A percentile compares a stretch with the other conserved stretches of the same genome.
These are phyloP conservation scores for Acanthosepion lycidas DNA, from an alignment of 2,888 invertebrate species.

Conservation along the genomic window DNA sequence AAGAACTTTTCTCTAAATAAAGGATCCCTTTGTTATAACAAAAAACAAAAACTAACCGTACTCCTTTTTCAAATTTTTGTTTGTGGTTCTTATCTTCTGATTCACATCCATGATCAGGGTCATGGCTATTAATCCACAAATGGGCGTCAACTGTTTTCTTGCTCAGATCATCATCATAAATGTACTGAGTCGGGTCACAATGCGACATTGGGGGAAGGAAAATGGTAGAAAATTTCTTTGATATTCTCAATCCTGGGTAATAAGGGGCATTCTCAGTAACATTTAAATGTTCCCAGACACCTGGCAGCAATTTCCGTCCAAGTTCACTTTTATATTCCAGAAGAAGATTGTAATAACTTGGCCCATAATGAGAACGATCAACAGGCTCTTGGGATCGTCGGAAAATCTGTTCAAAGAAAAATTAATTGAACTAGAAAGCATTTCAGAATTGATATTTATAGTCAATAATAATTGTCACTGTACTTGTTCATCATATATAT, in stretches of 20 bases:
- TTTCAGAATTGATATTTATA: neutral
- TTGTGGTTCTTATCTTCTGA: conserved; percentile 49
- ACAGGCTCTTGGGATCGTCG: conserved; percentile 72
- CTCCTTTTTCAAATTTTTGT: conserved; percentile 73
- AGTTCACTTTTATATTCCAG: conserved; percentile 73
- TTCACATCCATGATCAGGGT: conserved; percentile 69
- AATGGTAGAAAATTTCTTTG: conserved; percentile 74
- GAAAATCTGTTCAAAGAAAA: conserved; percentile 66
- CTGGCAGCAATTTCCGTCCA: conserved; percentile 62
- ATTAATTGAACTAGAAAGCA: neutral
- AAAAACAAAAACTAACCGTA: conserved; percentile 63
- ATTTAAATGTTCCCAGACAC: conserved; percentile 70
- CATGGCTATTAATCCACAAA: conserved; percentile 72
- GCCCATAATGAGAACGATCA: conserved; percentile 64
- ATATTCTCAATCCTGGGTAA: conserved; percentile 72
- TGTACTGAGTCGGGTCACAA: conserved; percentile 75
- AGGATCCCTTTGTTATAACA: too few relatives aligned
- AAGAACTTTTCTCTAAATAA: too few relatives aligned
- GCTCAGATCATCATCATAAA: conserved; percentile 74
- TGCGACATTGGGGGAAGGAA: conserved; percentile 75
- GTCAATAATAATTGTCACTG: too few relatives aligned
- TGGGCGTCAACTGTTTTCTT: conserved; percentile 75
- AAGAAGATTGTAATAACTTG: conserved; percentile 74
- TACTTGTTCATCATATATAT: too few relatives aligned
- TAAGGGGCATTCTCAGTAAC: conserved; percentile 65